phyloP scores from a whole-genome alignment of 92 coral and sea anemone species.

The Blastomussa wellsi region DNA sequence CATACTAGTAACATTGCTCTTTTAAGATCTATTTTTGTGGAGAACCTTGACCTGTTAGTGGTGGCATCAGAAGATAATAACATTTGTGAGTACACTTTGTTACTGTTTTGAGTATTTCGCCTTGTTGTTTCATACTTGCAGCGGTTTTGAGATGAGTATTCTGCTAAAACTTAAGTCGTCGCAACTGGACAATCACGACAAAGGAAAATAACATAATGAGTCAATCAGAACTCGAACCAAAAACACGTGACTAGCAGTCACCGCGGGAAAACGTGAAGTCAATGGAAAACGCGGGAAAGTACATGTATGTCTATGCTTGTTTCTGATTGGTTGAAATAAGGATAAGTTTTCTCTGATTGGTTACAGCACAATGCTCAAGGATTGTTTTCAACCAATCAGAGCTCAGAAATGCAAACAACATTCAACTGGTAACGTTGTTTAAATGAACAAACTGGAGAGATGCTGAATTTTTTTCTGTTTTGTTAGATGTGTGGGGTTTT shows the following conservation, averaged over 20 bases:
- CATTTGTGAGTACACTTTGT: conserved; percentile 73
- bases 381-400: no score
- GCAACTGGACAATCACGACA: not conserved
- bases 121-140: not conserved
- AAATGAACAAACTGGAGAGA: no score
- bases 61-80: conserved; percentile 96
- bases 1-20: conserved; percentile 81
- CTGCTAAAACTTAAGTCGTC: not conserved
- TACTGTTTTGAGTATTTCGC: not conserved
- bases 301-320: not conserved
- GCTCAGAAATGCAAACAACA: no score
- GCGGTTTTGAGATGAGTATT: not conserved
- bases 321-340: not conserved
- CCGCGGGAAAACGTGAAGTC: not conserved
- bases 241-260: not conserved
- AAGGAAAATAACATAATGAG: not conserved
- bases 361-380: no score
- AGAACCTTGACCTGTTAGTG: conserved; percentile 87
- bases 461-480: not conserved
- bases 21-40: conserved; percentile 91
- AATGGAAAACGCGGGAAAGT: not conserved
- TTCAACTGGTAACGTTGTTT: no score
- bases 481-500: conserved; percentile 97
- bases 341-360: no score
- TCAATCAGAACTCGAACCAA: not conserved